phyloP scores from a whole-genome alignment of 2,888 invertebrate genomes.

The Phaonia tiefii region DNA sequence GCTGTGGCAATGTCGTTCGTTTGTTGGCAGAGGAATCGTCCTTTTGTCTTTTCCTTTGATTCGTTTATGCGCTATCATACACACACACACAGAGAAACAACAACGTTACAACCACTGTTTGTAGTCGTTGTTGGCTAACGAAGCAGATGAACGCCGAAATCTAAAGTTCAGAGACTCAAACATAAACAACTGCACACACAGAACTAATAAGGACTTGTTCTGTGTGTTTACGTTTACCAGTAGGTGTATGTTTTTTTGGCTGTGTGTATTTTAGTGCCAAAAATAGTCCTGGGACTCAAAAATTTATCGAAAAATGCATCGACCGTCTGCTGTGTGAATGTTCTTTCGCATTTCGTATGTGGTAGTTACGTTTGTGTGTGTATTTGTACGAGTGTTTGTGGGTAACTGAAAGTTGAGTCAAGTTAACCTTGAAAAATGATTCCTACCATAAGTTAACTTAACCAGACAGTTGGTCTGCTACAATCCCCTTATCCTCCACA shows the following conservation, averaged over 20 bases:
- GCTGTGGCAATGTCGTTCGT: constrained; percentile 30
- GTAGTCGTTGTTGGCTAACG: constrained; percentile 34
- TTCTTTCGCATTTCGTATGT: neutral
- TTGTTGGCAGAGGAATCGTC: constrained; percentile 61
- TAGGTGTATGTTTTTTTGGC: no score
- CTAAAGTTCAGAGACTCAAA: constrained; percentile 53
- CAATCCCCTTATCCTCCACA: neutral
- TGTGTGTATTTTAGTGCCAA: neutral
- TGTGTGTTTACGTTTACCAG: constrained; percentile 10
- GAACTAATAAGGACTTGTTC: neutral
- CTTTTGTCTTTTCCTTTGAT: no score
- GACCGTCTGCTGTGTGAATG: constrained; percentile 50
- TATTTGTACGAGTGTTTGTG: constrained; percentile 30
- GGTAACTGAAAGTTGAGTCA: constrained; percentile 64
- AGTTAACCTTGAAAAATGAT: constrained; percentile 79
- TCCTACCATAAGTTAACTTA: constrained; percentile 73
- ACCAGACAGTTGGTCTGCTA: constrained; percentile 65
- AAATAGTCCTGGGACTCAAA: constrained; percentile 25
- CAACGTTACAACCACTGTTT: no score
- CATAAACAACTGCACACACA: constrained; percentile 60
- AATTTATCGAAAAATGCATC: constrained; percentile 59
- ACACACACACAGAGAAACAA: no score
- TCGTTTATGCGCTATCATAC: no score
- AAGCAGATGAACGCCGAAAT: constrained; percentile 53
- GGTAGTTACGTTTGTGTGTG: neutral